These are phyloP conservation scores for Danaus chrysippus DNA, from an alignment of 2,888 invertebrate genomes.

Conservation along the genomic window DNA sequence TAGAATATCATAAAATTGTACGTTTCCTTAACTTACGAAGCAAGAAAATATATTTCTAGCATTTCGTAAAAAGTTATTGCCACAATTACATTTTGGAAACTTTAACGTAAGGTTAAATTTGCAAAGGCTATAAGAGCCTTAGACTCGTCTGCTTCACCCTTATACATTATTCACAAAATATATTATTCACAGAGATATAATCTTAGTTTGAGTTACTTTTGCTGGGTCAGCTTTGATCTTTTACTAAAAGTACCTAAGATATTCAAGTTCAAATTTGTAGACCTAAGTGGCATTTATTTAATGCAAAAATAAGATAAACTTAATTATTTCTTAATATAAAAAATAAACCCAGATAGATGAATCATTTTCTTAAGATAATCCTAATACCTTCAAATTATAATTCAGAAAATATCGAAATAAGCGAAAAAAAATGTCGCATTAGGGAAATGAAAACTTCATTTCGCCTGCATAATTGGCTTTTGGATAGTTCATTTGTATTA, in stretches of 20 bases:
- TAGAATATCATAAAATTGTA: background rate
- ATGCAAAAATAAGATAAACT: background rate
- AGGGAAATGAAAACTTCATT: no score
- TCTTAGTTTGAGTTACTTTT: constrained; percentile 8
- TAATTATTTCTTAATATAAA: no score
- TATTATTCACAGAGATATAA: constrained; percentile 8
- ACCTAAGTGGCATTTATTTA: background rate
- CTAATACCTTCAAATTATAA: no score
- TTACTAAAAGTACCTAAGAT: constrained; percentile 1
- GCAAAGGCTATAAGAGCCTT: constrained; percentile 7
- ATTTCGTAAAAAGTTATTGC: constrained; percentile 4
- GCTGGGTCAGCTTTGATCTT: constrained; percentile 5
- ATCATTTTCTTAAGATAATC: no score
- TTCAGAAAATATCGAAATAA: no score
- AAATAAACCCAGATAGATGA: no score
- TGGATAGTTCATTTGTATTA: no score
- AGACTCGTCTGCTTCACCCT: constrained; percentile 7
- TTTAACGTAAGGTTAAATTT: constrained; percentile 5
- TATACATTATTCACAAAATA: constrained; percentile 7
- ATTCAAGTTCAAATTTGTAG: constrained; percentile 2
- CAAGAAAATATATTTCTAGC: background rate
- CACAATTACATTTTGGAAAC: constrained; percentile 6
- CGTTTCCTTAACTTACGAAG: background rate
- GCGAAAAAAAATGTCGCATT: no score
- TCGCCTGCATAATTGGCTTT: no score